These are phyloP conservation scores for Bradypodion pumilum DNA, from an alignment of 2,797 vertebrate species.

Conservation along the genomic window DNA sequence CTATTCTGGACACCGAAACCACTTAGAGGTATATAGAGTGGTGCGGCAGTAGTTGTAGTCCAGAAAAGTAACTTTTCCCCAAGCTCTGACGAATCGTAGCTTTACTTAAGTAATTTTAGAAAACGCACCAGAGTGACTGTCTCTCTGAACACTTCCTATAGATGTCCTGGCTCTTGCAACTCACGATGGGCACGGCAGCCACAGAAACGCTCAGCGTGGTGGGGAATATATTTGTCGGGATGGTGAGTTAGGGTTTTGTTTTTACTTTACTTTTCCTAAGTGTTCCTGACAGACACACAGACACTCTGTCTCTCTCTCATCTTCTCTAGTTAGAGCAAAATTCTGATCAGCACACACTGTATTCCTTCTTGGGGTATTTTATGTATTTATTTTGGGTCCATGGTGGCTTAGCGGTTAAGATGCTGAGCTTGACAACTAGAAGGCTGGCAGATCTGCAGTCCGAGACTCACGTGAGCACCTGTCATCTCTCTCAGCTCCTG, in stretches of 20 bases:
- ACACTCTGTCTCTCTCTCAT: too few relatives aligned
- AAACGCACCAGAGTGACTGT: background rate
- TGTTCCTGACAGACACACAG: background rate
- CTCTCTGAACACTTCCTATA: conserved; percentile 66
- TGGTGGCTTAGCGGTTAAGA: too few relatives aligned
- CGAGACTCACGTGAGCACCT: too few relatives aligned
- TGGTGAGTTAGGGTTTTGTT: conserved; percentile 76
- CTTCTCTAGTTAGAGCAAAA: background rate
- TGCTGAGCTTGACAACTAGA: too few relatives aligned
- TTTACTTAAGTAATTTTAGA: background rate
- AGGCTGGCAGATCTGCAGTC: too few relatives aligned
- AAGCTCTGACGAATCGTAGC: too few relatives aligned
- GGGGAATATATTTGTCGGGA: conserved; percentile 96
- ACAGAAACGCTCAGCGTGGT: conserved; percentile 94
- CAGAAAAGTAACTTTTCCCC: too few relatives aligned
- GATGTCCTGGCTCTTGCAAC: conserved; percentile 94
- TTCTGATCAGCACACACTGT: background rate
- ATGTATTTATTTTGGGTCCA: background rate
- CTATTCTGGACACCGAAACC: too few relatives aligned
- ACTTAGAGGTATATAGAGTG: too few relatives aligned
- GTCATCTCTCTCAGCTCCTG: too few relatives aligned
- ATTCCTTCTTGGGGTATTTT: background rate
- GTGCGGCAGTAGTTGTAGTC: too few relatives aligned
- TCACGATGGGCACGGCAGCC: conserved; percentile 91
- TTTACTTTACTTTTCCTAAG: too few relatives aligned